These are phyloP conservation scores for Zaprionus inermis DNA, from an alignment of 1,140 invertebrate species.

Conservation along the genomic window DNA sequence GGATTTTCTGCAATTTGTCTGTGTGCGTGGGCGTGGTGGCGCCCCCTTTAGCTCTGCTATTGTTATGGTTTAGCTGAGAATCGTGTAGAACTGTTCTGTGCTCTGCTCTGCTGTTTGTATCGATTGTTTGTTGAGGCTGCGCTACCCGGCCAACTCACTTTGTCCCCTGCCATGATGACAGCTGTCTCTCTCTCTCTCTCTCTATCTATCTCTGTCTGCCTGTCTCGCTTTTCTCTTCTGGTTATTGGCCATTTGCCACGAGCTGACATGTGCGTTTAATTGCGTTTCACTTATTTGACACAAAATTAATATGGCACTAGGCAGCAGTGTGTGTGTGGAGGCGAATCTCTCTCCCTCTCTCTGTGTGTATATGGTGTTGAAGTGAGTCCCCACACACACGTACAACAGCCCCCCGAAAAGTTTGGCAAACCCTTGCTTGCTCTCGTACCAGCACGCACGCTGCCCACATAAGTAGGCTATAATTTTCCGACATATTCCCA, in stretches of 20 bases:
- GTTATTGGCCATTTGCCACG: conserved; percentile 71
- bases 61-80: conserved; percentile 49
- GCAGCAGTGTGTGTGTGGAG: conserved; percentile 6
- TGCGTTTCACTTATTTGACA: conserved; percentile 81
- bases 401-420: conserved; percentile 15
- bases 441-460: background rate
- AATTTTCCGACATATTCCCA: conserved; percentile 52
- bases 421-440: conserved; percentile 6
- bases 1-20: conserved; percentile 70
- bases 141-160: background rate
- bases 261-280: conserved; percentile 81
- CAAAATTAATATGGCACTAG: conserved; percentile 73
- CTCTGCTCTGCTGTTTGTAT: conserved; percentile 44
- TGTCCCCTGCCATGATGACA: background rate
- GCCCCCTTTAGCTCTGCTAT: conserved; percentile 32
- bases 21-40: background rate
- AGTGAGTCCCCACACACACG: conserved; percentile 18
- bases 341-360: no score
- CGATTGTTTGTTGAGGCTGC: conserved; percentile 51
- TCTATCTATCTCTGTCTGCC: background rate
- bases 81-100: conserved; percentile 25
- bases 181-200: background rate
- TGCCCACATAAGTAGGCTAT: conserved; percentile 67
- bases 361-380: conserved; percentile 28
- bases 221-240: conserved; percentile 25